Percentiles rank a stretch among this genome's conserved stretches.
phyloP scores from a whole-genome alignment of 2,113 vertebrate species.

The Pedionomus torquatus region DNA sequence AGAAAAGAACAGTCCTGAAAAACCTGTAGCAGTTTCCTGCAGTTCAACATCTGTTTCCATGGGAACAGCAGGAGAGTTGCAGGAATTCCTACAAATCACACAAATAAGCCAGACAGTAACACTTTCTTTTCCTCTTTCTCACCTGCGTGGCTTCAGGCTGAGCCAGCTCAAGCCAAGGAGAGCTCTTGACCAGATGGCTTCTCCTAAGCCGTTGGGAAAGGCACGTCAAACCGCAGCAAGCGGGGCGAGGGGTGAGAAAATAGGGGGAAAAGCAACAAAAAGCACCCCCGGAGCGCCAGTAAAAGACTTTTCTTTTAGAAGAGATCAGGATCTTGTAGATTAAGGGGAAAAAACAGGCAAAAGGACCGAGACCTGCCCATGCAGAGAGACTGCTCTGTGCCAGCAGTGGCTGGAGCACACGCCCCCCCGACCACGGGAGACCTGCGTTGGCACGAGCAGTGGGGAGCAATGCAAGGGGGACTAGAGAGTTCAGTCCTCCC shows the following conservation, averaged over 20 bases:
- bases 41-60: slow-evolving; percentile 65
- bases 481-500: too few relatives aligned
- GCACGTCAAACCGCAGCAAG: accelerated
- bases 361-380: background rate
- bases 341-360: background rate
- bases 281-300: background rate
- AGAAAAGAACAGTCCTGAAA: background rate
- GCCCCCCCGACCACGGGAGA: background rate
- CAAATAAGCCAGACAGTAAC: background rate
- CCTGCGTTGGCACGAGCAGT: background rate
- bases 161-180: accelerated
- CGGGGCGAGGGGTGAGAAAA: background rate
- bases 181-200: accelerated
- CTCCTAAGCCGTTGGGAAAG: background rate
- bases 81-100: background rate
- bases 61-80: slow-evolving; percentile 43
- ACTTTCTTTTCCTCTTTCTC: background rate
- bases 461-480: background rate
- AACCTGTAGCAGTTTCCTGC: background rate
- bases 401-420: background rate
- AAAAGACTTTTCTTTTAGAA: background rate
- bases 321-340: background rate
- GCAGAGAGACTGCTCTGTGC: accelerated
- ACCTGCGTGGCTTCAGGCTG: background rate
- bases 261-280: accelerated